A percentile compares a stretch with the other conserved stretches of the same genome.
These are phyloP conservation scores for Dolichomitus sp. DNA, from an alignment of 2,888 invertebrate genomes.

Conservation along the genomic window DNA sequence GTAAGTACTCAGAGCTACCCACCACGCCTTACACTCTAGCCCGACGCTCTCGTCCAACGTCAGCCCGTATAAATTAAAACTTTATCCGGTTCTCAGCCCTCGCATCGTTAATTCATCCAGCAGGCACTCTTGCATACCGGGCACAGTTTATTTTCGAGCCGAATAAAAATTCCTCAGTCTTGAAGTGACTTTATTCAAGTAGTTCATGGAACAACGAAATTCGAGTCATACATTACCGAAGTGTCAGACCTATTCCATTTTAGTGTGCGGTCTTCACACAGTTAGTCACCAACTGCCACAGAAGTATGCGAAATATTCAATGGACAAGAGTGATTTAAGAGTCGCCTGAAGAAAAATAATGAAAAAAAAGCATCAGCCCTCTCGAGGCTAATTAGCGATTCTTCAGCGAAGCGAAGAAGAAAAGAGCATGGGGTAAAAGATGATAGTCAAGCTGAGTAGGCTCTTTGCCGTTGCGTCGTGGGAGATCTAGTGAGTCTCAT, in stretches of 20 bases:
- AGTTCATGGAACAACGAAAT: slow-evolving; percentile 57
- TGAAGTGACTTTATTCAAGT: slow-evolving; percentile 49
- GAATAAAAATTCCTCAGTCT: slow-evolving; percentile 56
- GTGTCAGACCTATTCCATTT: slow-evolving; percentile 47
- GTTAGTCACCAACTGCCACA: neutral
- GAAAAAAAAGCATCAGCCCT: slow-evolving; percentile 43
- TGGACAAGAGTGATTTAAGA: slow-evolving; percentile 25
- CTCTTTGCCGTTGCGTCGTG: slow-evolving; percentile 47
- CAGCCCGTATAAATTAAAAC: slow-evolving; percentile 78
- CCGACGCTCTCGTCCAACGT: slow-evolving; percentile 61
- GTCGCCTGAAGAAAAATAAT: slow-evolving; percentile 15
- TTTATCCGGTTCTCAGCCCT: slow-evolving; percentile 70
- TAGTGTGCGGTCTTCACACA: slow-evolving; percentile 17
- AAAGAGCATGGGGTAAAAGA: slow-evolving; percentile 59
- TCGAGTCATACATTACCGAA: slow-evolving; percentile 57
- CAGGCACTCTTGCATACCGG: slow-evolving; percentile 63
- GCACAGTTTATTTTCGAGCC: slow-evolving; percentile 48
- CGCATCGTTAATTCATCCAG: slow-evolving; percentile 80
- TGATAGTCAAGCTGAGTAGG: slow-evolving; percentile 62
- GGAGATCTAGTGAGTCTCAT: slow-evolving; percentile 37
- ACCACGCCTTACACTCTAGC: slow-evolving; percentile 25
- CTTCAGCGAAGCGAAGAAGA: slow-evolving; percentile 67
- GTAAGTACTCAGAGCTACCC: slow-evolving; percentile 51
- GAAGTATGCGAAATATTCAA: slow-evolving; percentile 40
- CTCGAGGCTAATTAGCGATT: slow-evolving; percentile 76